Percentiles rank a stretch among this genome's conserved stretches.
Evolutionary conservation across 2,888 invertebrate genomes (phyloP).

Genomic region (Lumbricus terrestris): DNA sequence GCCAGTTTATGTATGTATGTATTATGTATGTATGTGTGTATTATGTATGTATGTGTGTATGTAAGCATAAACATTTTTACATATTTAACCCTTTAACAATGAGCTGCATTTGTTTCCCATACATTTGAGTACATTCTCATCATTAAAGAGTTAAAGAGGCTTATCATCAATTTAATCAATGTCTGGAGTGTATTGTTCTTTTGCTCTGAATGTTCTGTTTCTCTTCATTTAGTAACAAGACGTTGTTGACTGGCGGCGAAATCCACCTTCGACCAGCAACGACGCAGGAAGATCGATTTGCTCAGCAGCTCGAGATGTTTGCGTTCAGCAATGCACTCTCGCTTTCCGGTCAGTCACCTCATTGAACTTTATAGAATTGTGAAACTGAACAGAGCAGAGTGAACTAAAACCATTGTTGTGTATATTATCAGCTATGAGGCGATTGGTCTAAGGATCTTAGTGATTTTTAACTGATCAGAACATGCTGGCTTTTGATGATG

Average conservation of each 20-base stretch:
- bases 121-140: too few species aligned
- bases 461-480: neutral
- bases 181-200: neutral
- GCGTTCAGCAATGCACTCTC: constrained; percentile 92
- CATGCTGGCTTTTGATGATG: neutral
- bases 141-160: too few species aligned
- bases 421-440: neutral
- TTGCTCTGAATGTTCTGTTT: neutral
- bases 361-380: neutral
- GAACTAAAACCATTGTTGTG: neutral
- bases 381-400: neutral
- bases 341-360: constrained; percentile 66
- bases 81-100: too few species aligned
- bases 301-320: constrained; percentile 73
- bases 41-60: too few species aligned
- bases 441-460: neutral
- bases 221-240: neutral
- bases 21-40: too few species aligned
- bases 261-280: neutral
- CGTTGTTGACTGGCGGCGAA: neutral
- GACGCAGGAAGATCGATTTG: constrained; percentile 14
- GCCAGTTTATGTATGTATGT: too few species aligned
- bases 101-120: too few species aligned
- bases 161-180: too few species aligned
- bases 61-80: too few species aligned